Percentiles rank a stretch among this genome's conserved stretches.
Conservation (phyloP, 1,140 invertebrate genomes). For the Harlomillsia oculata region DNA sequence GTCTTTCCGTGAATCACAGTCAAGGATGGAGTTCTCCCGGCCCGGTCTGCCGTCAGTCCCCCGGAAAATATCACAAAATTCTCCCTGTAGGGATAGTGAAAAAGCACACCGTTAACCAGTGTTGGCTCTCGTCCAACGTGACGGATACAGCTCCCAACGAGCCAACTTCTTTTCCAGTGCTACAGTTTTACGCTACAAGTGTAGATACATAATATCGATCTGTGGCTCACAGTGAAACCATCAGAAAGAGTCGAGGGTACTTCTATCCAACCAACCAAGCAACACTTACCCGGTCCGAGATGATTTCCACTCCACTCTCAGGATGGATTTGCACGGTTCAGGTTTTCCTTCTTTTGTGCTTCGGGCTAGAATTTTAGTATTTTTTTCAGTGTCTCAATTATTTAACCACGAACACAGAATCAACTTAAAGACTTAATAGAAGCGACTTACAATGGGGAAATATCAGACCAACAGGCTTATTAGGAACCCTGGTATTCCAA, state of each 20-base stretch:
- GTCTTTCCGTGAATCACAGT: conserved; percentile 90
- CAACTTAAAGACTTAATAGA: background rate
- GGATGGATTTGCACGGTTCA: conserved; percentile 81
- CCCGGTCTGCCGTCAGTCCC: conserved; percentile 79
- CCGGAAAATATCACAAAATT: conserved; percentile 90
- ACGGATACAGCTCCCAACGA: background rate
- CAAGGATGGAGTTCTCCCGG: conserved; percentile 82
- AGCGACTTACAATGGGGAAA: conserved; percentile 75
- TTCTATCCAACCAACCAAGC: too few relatives aligned
- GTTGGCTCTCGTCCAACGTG: background rate
- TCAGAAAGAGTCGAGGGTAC: too few relatives aligned
- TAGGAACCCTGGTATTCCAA: conserved; percentile 67
- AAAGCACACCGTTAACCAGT: background rate
- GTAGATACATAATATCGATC: conserved; percentile 5
- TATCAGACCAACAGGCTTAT: conserved; percentile 67
- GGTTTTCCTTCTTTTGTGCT: conserved; percentile 73
- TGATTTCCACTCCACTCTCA: conserved; percentile 90
- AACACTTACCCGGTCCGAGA: conserved; percentile 72
- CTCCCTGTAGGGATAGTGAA: conserved; percentile 50
- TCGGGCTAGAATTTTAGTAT: too few relatives aligned
- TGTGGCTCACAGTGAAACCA: background rate
- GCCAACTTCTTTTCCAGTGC: background rate
- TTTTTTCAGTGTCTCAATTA: too few relatives aligned
- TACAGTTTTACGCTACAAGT: too few relatives aligned
- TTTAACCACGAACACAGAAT: too few relatives aligned